Percentiles rank a stretch among this genome's conserved stretches.
Conservation (phyloP, 2,113 vertebrate genomes). For the Eira barbara region DNA sequence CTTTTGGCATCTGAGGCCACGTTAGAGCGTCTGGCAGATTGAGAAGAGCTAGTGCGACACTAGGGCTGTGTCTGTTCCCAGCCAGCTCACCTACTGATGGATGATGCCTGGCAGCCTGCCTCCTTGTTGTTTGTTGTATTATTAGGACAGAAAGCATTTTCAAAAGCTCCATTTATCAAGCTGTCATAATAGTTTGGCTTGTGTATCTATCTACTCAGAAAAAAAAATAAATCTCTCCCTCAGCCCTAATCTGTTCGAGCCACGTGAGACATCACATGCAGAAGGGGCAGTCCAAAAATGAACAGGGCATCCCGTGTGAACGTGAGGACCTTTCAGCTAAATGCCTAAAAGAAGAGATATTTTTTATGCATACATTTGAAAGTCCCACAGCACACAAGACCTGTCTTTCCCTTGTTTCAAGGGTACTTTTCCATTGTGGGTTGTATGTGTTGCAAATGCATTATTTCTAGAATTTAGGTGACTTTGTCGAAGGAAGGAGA, state of each 20-base stretch:
- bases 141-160: constrained; percentile 68
- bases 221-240: constrained; percentile 55
- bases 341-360: background rate
- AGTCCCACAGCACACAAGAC: background rate
- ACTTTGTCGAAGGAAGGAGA: background rate
- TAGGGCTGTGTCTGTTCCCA: constrained; percentile 41
- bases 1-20: background rate
- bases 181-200: constrained; percentile 63
- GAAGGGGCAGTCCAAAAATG: background rate
- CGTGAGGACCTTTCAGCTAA: background rate
- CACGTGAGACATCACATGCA: background rate
- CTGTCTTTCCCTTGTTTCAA: background rate
- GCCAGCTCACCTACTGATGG: constrained; percentile 46
- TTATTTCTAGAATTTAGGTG: background rate
- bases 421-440: background rate
- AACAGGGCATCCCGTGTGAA: background rate
- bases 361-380: background rate
- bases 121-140: constrained; percentile 70
- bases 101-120: constrained; percentile 43
- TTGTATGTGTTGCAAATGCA: background rate
- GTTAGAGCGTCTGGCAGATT: background rate
- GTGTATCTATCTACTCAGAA: constrained; percentile 43
- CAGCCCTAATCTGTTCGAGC: background rate
- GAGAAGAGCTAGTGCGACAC: background rate
- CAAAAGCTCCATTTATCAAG: constrained; percentile 64